These are phyloP conservation scores for Suncus etruscus DNA, from an alignment of 2,113 vertebrate species.

Conservation along the genomic window DNA sequence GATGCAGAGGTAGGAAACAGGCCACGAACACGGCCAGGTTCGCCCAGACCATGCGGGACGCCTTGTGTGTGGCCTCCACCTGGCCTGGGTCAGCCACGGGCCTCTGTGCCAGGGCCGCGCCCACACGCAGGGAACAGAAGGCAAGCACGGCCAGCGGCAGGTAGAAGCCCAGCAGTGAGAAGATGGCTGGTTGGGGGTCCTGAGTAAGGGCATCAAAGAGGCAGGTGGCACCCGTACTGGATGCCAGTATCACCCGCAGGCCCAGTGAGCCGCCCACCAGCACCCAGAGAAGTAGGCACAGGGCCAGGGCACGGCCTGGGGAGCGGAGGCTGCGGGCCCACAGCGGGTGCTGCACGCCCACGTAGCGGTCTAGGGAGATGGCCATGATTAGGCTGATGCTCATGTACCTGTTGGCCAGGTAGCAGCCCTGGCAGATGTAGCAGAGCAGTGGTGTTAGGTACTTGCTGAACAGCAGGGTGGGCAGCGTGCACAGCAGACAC, in stretches of 20 bases:
- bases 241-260: slow-evolving; percentile 16
- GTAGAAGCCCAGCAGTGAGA: slow-evolving; percentile 76
- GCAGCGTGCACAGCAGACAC: slow-evolving; percentile 85
- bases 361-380: slow-evolving; percentile 88
- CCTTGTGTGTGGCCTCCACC: slow-evolving; percentile 75
- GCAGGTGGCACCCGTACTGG: slow-evolving; percentile 48
- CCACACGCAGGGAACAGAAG: slow-evolving; percentile 87
- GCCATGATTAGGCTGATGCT: slow-evolving; percentile 85
- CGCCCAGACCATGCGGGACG: slow-evolving; percentile 83
- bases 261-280: not conserved
- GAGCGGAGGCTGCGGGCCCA: slow-evolving; percentile 84
- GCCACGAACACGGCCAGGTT: slow-evolving; percentile 86
- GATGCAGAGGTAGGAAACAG: slow-evolving; percentile 87
- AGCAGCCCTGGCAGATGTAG: slow-evolving; percentile 67
- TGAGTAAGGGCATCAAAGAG: fast-evolving
- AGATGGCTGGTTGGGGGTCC: fast-evolving
- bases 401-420: slow-evolving; percentile 88
- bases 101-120: slow-evolving; percentile 80
- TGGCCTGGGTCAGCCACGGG: not conserved
- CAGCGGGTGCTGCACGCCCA: slow-evolving; percentile 89
- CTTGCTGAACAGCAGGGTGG: slow-evolving; percentile 81
- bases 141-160: slow-evolving; percentile 82
- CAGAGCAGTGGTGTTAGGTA: fast-evolving
- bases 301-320: slow-evolving; percentile 74
- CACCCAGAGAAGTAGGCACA: slow-evolving; percentile 85